Base-by-base conservation (phyloP, 2,888 invertebrate species). In the Sturmia bella region DNA sequence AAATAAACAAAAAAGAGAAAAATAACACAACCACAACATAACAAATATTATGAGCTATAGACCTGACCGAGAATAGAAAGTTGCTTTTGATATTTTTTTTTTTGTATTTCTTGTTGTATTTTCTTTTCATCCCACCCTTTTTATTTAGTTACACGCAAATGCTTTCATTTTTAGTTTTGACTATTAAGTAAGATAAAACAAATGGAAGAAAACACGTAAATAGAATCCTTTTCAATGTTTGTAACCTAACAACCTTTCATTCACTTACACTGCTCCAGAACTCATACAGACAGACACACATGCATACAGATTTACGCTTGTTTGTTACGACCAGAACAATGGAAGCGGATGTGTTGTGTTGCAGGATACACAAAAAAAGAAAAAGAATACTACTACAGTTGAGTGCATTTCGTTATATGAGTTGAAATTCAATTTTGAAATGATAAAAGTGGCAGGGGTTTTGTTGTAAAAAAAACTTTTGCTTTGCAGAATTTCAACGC, bases 261-360 rank as follows among this genome's bases (percentile, higher is more conserved):
- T 76, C 54, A 63, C 68, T 76, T 76, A 76, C 43, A 76, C 56
- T 66, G 32, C 7, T 50, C 15, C 32, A 21, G 24, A 15, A 45
- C 12, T 17, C 19, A 27, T 5, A 68, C 5, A 32, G 13, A 59
- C 13, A 45, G 50, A 13, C 39, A 48, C 19, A 43, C 11, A 32
- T n/a, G 21, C 0, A 37, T 12, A 17, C 52, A 24, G 13, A n/a
- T 4, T 24, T 52, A 27, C 32, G 17, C 11, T 15, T 52, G n/a
- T 52, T 13, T 19, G 32, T 32, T 50, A 48, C 45, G 39, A 61
- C 19, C 27, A 50, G 59, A 63, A 80, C 72, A 72, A 72, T 57
- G 37, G 9, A 66, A 73, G 43, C 54, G 81, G 76, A 73, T 50
- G 48, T 76, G 24, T 61, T 72, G 68, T 72, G 72, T 80, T 72